A percentile compares a stretch with the other conserved stretches of the same genome.
Evolutionary conservation across 2,888 invertebrate genomes (phyloP).

Genomic region (Euplexia lucipara): DNA sequence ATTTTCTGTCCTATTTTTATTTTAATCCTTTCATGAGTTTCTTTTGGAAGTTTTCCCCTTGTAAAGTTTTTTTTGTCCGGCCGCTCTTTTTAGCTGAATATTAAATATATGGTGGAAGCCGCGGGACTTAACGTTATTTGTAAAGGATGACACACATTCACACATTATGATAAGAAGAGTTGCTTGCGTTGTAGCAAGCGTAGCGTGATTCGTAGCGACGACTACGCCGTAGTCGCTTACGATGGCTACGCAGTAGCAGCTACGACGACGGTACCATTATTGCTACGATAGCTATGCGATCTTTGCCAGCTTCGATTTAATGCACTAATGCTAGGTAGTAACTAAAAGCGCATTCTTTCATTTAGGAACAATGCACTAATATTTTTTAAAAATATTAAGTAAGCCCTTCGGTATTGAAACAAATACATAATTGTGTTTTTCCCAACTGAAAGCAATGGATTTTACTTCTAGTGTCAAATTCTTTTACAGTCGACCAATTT

Average conservation of each 20-base stretch:
- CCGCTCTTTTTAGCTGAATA: constrained; percentile 55
- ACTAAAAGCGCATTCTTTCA: too few relatives aligned
- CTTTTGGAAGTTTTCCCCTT: constrained; percentile 31
- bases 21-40: constrained; percentile 58
- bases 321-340: too few relatives aligned
- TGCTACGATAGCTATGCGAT: constrained; percentile 7
- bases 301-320: neutral
- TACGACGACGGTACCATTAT: too few relatives aligned
- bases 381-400: too few relatives aligned
- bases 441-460: too few relatives aligned
- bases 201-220: constrained; percentile 22
- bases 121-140: constrained; percentile 29
- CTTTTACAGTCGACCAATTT: too few relatives aligned
- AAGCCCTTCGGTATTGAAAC: too few relatives aligned
- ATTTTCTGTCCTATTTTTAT: constrained; percentile 55
- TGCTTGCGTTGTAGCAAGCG: neutral
- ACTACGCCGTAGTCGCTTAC: neutral
- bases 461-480: too few relatives aligned
- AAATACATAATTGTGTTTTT: too few relatives aligned
- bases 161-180: neutral
- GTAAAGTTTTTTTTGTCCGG: constrained; percentile 49
- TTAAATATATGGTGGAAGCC: constrained; percentile 43
- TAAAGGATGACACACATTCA: constrained; percentile 14
- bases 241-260: constrained; percentile 27
- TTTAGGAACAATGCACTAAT: too few relatives aligned